Evolutionary conservation across 2,113 vertebrate genomes (phyloP).

Genomic region (Pomatostomus ruficeps): DNA sequence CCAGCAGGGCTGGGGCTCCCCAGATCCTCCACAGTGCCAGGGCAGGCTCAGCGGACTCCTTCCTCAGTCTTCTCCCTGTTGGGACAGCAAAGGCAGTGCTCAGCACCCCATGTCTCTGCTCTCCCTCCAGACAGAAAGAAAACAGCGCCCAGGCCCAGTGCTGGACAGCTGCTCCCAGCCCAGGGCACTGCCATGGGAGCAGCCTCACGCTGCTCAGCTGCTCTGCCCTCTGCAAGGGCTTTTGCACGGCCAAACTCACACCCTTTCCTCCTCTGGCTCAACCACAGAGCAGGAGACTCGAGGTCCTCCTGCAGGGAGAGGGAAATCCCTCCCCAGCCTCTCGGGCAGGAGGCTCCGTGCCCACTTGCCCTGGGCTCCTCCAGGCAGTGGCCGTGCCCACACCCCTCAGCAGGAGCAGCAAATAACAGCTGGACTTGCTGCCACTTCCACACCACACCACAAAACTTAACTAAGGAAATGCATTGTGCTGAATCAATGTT

Average conservation of each 20-base stretch:
- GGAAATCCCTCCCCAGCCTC: neutral
- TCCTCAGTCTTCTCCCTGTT: neutral
- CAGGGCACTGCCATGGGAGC: neutral
- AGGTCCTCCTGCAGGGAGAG: neutral
- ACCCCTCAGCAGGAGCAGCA: neutral
- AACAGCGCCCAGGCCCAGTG: neutral
- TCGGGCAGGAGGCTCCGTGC: neutral
- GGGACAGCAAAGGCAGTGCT: neutral
- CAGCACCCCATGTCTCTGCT: neutral
- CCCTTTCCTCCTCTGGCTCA: neutral
- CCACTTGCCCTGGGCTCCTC: neutral
- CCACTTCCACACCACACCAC: neutral
- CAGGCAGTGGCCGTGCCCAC: too few relatives aligned
- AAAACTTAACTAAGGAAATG: neutral
- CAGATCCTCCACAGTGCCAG: neutral
- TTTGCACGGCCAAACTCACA: fast-evolving
- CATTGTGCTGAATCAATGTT: neutral
- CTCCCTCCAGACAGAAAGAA: neutral
- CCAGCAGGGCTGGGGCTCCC: neutral
- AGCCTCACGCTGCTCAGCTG: neutral
- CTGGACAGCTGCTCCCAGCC: neutral
- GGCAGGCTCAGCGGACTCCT: neutral
- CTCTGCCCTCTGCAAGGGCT: neutral
- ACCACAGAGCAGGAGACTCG: neutral
- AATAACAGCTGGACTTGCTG: neutral